Conservation (phyloP, 2,113 vertebrate genomes). For the Cryptomyrus ogoouensis region DNA sequence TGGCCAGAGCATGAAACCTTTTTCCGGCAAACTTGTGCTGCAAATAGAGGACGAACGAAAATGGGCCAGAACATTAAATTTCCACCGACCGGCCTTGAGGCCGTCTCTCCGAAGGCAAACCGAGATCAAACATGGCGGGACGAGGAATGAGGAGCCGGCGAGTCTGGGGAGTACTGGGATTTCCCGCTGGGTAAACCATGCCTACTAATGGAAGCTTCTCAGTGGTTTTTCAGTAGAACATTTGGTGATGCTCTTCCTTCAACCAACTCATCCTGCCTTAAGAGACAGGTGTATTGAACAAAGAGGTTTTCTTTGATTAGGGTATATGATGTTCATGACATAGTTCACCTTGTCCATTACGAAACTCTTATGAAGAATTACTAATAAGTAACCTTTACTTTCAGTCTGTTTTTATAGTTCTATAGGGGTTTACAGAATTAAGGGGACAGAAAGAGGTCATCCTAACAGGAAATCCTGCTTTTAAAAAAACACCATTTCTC, state of each 20-base stretch:
- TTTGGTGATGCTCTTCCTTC: neutral
- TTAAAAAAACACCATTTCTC: neutral
- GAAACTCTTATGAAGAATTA: neutral
- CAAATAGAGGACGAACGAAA: neutral
- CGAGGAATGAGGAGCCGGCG: neutral
- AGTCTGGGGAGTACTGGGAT: neutral
- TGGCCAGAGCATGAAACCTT: neutral
- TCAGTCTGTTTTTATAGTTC: neutral
- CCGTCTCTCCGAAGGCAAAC: neutral
- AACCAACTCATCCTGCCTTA: neutral
- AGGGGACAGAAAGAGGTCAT: neutral
- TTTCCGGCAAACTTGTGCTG: neutral
- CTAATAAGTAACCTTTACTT: neutral
- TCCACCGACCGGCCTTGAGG: neutral
- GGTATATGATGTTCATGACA: neutral
- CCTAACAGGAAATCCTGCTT: neutral
- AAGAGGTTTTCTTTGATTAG: neutral
- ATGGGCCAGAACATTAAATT: neutral
- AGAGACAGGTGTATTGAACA: neutral
- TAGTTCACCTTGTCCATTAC: neutral
- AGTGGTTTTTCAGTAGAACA: neutral
- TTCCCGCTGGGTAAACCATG: neutral
- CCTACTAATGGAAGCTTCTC: neutral
- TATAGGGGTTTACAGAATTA: neutral
- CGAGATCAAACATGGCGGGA: neutral